Evolutionary conservation across 2,113 vertebrate genomes (phyloP), one percentile per base, ranked within the genome.

Genomic region (Gavia stellata): DNA sequence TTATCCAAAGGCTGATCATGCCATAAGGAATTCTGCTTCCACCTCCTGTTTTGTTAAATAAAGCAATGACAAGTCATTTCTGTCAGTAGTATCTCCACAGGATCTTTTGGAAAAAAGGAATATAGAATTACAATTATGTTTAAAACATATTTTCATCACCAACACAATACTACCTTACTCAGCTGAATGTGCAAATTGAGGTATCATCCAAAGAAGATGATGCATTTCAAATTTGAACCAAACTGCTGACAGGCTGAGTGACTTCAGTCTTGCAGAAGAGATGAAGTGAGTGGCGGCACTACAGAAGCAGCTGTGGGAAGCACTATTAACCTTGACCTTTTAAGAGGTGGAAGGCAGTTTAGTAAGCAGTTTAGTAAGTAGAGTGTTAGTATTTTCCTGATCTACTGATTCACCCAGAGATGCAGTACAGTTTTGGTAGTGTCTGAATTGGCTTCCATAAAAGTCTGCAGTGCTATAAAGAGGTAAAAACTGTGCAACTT

Each of bases 141-240:
- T 36, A 10, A 65, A 71, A 67, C 0, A 2, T 13, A 3, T 79
- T 90, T 74, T 42, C 44, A 36, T 83, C 33, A 10, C 17, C 26
- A 29, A 3, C 18, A 25, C 9, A 11, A 20, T 12, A 2, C 34
- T 67, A 3, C 0, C 2, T 70, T 25, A 18, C 44, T 75, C 1
- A 3, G 70, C 47, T 40, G 73, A 78, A 38, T 13, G 66, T 67
- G 44, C 23, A 59, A 7, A n/a, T 2, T 11, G 52, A 56, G 16
- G 25, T 10, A 14, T 24, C 38, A 14, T 17, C 34, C 25, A 33
- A 81, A 13, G 47, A 55, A 20, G n/a, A 38, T 1, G 36, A 50
- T 34, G 16, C 14, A 21, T 79, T 88, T 93, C 49, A 26, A 3
- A 59, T 63, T 9, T 25, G 79, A 70, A 29, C 44, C 25, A 13